A percentile compares a stretch with the other conserved stretches of the same genome.
Evolutionary conservation across 2,113 vertebrate genomes (phyloP).

Genomic region (Platysteira castanea): DNA sequence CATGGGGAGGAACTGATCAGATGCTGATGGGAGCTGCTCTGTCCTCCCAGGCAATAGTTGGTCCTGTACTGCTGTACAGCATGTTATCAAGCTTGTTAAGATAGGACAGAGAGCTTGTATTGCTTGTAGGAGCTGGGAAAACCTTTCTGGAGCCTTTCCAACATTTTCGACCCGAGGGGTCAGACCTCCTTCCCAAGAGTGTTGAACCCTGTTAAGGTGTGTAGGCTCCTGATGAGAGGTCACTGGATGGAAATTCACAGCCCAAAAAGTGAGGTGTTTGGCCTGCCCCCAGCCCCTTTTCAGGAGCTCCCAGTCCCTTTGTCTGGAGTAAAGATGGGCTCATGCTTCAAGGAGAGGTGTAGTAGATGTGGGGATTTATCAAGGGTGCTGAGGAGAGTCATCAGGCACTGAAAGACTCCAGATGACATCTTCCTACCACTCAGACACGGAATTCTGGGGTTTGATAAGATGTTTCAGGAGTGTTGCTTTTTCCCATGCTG

Average conservation of each 20-base stretch:
- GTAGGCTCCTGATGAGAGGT: neutral
- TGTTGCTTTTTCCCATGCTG: neutral
- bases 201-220: neutral
- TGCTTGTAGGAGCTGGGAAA: neutral
- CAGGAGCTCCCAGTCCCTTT: neutral
- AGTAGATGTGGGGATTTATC: neutral
- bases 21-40: neutral
- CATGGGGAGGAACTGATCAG: neutral
- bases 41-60: neutral
- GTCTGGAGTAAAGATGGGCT: neutral
- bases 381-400: rapidly evolving
- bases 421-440: neutral
- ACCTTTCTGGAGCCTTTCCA: neutral
- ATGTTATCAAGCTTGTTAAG: neutral
- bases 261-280: neutral
- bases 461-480: neutral
- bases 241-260: neutral
- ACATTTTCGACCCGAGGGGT: rapidly evolving
- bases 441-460: neutral
- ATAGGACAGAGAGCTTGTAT: neutral
- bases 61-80: neutral
- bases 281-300: neutral
- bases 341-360: rapidly evolving
- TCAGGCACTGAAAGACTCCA: neutral
- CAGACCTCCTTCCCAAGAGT: neutral